Evolutionary conservation across 2,113 vertebrate species (phyloP).

Genomic region (Cyanoliseus patagonus): DNA sequence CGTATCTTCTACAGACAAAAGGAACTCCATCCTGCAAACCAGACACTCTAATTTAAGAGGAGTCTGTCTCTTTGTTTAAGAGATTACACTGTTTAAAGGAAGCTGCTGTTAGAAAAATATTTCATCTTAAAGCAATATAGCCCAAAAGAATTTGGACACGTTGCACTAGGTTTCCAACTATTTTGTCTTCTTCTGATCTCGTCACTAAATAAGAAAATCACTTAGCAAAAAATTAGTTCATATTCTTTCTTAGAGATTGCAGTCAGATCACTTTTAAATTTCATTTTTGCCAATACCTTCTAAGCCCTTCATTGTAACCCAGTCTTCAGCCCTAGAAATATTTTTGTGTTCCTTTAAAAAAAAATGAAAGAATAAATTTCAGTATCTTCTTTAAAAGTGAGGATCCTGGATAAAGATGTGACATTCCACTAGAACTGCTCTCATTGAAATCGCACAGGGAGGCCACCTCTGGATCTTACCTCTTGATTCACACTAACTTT

Average conservation of each 20-base stretch:
- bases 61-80: not conserved
- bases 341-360: not conserved
- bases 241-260: not conserved
- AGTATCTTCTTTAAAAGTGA: not conserved
- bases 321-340: not conserved
- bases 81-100: not conserved
- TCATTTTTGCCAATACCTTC: not conserved
- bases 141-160: not conserved
- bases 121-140: not conserved
- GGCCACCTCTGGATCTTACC: not conserved
- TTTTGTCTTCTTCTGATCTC: not conserved
- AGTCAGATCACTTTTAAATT: not conserved
- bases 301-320: not conserved
- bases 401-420: not conserved
- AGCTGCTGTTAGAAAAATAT: not conserved
- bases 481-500: not conserved
- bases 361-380: fast-evolving
- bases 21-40: not conserved
- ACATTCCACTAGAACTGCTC: not conserved
- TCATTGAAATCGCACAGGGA: not conserved
- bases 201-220: not conserved
- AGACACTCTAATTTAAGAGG: not conserved
- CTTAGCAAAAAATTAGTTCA: not conserved
- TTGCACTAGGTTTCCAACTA: not conserved
- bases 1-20: not conserved